Evolutionary conservation across 2,797 vertebrate species (phyloP), one percentile per base, ranked within the genome.

Genomic region (Setipinna tenuifilis): DNA sequence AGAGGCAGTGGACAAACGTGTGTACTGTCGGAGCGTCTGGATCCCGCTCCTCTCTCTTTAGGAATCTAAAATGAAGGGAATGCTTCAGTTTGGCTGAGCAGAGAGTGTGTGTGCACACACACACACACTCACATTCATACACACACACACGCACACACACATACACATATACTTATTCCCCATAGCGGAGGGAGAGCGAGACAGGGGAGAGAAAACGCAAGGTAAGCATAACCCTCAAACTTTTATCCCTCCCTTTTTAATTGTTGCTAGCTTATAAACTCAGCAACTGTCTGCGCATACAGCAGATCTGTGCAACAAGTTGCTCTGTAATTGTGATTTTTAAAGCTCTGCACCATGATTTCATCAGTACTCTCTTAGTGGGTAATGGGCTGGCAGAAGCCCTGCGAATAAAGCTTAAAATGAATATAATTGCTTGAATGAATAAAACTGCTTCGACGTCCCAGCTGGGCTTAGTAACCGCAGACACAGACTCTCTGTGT

Each of bases 21-120:
- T 87, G 61, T 58, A 91, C 80, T 59, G 35, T 65, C 46, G 83
- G 87, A 88, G 83, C 84, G 44, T 21, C 84, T 85, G 25, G 83
- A 88, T 82, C 57, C 85, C 75, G 71, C 83, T 78, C 71, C 71
- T 87, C 82, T 86, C 83, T 84, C 84, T 90, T 89, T 91, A 81
- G 50, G 90, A 57, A 84, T 87, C 89, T 86, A 89, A 92, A 83
- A 82, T 75, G 86, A 87, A 82, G 88, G 93, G 90, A 88, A 95
- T 95, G 94, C 90, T 91, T 93, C 93, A 93, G 93, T 93, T 94
- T 90, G 94, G 93, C 90, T 94, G 90, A 93, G 31, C 83, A 80
- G 88, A 88, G 88, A 92, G 86, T 87, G 86, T 23, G 62, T 65
- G 81, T 78, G 71, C 31, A 44, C 35, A 35, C 62, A 84, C 62